Base-by-base conservation (phyloP, 2,888 invertebrate genomes). In the Eupithecia subfuscata region DNA sequence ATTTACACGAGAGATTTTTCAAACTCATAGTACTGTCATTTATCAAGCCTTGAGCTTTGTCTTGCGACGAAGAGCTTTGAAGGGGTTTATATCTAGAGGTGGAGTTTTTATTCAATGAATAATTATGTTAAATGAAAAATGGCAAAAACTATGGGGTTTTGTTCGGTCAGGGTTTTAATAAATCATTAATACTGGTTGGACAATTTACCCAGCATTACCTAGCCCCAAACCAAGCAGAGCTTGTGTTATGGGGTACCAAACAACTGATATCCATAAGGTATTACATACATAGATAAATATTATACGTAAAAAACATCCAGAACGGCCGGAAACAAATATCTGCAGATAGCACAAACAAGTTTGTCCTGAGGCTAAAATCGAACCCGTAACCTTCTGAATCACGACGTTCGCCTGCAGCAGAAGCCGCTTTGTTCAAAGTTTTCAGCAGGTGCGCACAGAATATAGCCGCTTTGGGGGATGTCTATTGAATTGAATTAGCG, bases 1-100 rank as follows among this genome's bases (percentile, higher is more conserved):
- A 91, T 91, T 91, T 90, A 90, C 89, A 89, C 85, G 79, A 81
- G 78, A 83, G 83, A 86, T 89, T 89, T 89, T 90, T 84, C 88
- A 88, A 86, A 89, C 91, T 92, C 92, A 92, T 90, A 89, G 84
- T 84, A 75, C 82, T 84, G 87, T 90, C 91, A 88, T 92, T 92
- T 90, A 91, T 92, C 91, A 92, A 88, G 84, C 84, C 85, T 82
- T 82, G 82, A 78, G 82, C 85, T 89, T 92, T 91, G 91, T 92
- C 91, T 92, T 87, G 85, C 82, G 83, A 82, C 85, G 83, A 4
- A 67, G 70, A 56, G 34, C 25, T 5, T 4, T 16, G 63, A 68
- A 45, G 14, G 22, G 45, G 22, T 34, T 56, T 22, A 37, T 7
- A 37, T n/a, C 60, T 74, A 45, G 71, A 76, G 60, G 18, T 48